Percentiles rank a stretch among this genome's conserved stretches.
Conservation (phyloP, 2,888 invertebrate species). For the Idaea aversata region DNA sequence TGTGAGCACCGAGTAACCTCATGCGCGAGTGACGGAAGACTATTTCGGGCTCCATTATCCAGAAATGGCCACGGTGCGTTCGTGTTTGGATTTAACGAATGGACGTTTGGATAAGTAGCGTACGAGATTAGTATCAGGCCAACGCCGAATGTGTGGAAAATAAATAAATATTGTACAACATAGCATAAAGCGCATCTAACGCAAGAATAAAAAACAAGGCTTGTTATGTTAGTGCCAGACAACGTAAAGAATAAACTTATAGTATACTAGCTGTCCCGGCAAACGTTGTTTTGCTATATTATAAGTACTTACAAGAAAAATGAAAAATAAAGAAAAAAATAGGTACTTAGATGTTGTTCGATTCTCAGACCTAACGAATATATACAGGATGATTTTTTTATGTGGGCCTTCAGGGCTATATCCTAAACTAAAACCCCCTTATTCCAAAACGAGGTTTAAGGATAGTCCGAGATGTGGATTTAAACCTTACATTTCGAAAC, state of each 20-base stretch:
- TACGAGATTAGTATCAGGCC: conserved; percentile 31
- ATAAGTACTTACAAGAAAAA: too few relatives aligned
- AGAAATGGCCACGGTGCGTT: conserved; percentile 66
- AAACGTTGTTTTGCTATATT: too few relatives aligned
- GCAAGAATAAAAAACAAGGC: not conserved
- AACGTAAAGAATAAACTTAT: not conserved
- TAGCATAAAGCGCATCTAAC: not conserved
- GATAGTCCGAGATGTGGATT: too few relatives aligned
- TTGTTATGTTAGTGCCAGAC: not conserved
- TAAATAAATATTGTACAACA: conserved; percentile 8
- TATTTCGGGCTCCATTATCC: conserved; percentile 74
- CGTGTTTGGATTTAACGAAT: conserved; percentile 67
- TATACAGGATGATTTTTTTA: too few relatives aligned
- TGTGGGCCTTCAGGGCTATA: too few relatives aligned
- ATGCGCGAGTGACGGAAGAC: conserved; percentile 62
- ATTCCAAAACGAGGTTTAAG: too few relatives aligned
- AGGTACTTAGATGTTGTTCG: too few relatives aligned
- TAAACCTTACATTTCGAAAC: too few relatives aligned
- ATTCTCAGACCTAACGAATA: too few relatives aligned
- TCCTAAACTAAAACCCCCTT: too few relatives aligned
- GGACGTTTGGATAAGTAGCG: conserved; percentile 42
- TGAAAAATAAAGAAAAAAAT: too few relatives aligned
- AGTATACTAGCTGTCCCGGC: too few relatives aligned
- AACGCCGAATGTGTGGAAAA: conserved; percentile 17
- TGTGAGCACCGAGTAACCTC: conserved; percentile 42